These are phyloP conservation scores for Schizothorax lantsangensis DNA, from an alignment of 2,797 vertebrate genomes.

Conservation along the genomic window DNA sequence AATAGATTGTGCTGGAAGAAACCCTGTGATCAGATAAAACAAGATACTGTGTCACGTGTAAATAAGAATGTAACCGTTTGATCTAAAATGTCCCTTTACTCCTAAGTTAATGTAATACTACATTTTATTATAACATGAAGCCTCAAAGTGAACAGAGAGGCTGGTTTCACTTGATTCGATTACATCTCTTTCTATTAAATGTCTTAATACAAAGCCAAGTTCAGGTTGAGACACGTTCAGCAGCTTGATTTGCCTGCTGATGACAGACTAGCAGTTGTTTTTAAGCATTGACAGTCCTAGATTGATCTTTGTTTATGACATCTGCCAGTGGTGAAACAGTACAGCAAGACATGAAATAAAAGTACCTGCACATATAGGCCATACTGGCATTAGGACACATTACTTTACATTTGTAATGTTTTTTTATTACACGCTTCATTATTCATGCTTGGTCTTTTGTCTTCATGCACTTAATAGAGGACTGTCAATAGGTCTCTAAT, in stretches of 20 bases:
- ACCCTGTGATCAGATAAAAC: neutral
- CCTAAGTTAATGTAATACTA: neutral
- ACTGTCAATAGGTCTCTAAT: neutral
- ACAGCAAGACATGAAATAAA: neutral
- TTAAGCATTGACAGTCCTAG: neutral
- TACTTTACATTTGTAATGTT: neutral
- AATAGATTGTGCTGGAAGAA: neutral
- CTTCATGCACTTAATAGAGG: neutral
- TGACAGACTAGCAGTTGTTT: neutral
- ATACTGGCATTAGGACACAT: neutral
- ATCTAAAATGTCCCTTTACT: neutral
- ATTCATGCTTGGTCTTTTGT: neutral
- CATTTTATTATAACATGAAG: neutral
- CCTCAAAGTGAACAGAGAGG: neutral
- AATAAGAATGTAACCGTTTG: neutral
- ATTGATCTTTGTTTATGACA: neutral
- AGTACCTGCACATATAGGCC: neutral
- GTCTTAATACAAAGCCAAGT: constrained; percentile 11
- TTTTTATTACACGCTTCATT: neutral
- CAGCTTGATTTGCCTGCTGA: neutral
- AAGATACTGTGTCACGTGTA: neutral
- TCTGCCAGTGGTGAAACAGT: neutral
- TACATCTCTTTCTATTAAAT: neutral
- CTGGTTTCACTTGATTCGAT: neutral
- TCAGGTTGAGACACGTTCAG: neutral